Evolutionary conservation across 2,888 invertebrate genomes (phyloP).

Genomic region (Empis stercorea): DNA sequence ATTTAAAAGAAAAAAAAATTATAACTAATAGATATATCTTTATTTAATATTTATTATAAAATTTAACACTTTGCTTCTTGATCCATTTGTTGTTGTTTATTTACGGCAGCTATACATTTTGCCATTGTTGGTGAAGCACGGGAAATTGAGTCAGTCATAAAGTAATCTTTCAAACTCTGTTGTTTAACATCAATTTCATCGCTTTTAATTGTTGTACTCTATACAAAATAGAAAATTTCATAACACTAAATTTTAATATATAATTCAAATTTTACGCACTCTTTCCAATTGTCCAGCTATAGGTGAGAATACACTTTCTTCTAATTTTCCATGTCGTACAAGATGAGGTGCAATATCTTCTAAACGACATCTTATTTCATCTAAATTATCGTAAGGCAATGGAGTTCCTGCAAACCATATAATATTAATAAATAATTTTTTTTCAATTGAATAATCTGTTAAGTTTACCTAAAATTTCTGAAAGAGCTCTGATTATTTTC

Average conservation of each 20-base stretch:
- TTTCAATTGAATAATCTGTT: too few relatives aligned
- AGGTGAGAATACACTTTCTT: conserved; percentile 70
- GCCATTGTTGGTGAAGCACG: conserved; percentile 98
- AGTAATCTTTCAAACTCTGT: conserved; percentile 70
- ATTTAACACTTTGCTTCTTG: too few relatives aligned
- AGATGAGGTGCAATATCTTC: conserved; percentile 82
- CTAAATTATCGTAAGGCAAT: conserved; percentile 77
- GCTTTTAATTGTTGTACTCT: background rate
- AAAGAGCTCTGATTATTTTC: conserved; percentile 94
- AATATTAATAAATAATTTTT: background rate
- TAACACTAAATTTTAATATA: too few relatives aligned
- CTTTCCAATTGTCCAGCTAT: conserved; percentile 64
- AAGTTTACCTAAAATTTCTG: conserved; percentile 63
- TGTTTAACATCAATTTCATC: conserved; percentile 55
- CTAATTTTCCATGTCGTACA: conserved; percentile 68
- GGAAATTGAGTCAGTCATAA: conserved; percentile 93
- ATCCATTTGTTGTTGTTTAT: conserved; percentile 38
- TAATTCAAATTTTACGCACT: conserved; percentile 33
- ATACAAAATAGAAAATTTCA: background rate
- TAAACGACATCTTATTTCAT: conserved; percentile 70
- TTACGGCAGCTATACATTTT: conserved; percentile 85
- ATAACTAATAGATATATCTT: too few relatives aligned
- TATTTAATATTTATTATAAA: too few relatives aligned
- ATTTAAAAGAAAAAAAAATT: too few relatives aligned
- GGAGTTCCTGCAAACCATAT: conserved; percentile 39